phyloP scores from a whole-genome alignment of 2,113 vertebrate genomes.

The cattle (Bos taurus) region DNA sequence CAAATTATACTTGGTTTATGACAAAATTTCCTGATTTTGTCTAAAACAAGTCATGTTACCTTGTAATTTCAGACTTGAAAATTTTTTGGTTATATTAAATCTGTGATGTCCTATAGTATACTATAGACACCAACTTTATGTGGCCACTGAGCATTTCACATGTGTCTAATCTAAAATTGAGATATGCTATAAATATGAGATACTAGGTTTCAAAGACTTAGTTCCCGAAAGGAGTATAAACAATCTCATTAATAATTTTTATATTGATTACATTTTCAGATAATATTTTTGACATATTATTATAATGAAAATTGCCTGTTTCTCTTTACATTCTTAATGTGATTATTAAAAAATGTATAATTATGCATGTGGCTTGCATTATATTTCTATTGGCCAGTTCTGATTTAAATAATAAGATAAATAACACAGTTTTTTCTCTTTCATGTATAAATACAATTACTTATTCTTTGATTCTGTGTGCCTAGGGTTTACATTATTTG shows the following conservation, averaged over 20 bases:
- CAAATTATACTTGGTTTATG: background rate
- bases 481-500: background rate
- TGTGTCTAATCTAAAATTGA: background rate
- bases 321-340: background rate
- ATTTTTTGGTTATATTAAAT: background rate
- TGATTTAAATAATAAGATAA: background rate
- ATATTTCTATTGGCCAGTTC: background rate
- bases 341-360: background rate
- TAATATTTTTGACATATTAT: background rate
- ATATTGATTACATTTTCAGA: background rate
- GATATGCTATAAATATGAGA: background rate
- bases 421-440: background rate
- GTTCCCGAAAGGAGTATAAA: background rate
- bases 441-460: background rate
- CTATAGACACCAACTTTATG: background rate
- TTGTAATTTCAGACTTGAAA: background rate
- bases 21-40: background rate
- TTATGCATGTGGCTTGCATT: background rate
- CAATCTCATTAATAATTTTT: background rate
- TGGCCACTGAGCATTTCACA: background rate
- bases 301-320: background rate
- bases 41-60: background rate
- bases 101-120: background rate
- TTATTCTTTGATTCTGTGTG: background rate
- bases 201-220: background rate